Base-by-base conservation (phyloP, 1,140 invertebrate species). In the Pseudomyrmex cubaensis region DNA sequence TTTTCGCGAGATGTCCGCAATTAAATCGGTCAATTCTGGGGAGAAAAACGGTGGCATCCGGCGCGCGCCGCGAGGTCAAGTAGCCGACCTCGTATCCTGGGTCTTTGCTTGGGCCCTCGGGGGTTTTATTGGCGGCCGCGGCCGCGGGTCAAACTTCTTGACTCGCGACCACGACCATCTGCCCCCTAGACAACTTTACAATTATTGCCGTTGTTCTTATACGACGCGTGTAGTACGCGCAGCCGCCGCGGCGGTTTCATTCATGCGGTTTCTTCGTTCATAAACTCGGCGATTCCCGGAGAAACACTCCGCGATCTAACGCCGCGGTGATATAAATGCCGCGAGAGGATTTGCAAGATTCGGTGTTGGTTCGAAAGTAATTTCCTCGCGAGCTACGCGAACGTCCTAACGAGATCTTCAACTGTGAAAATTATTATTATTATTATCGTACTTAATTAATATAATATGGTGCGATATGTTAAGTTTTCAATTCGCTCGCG, bases 11-110 rank as follows among this genome's bases (percentile, higher is more conserved):
- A 80, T 72, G 54, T 7, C 59, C 64, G 66, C 87, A 91, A 91
- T 91, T 90, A 83, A 77, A 89, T 88, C 87, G 83, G 90, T 91
- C 91, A 92, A 92, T 90, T 92, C 90, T 86, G 64, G 74, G 80
- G 87, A 89, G 87, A 92, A 90, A 92, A 91, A 92, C 90, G 84
- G 82, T 92, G 90, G 89, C 91, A 92, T 92, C 91, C 91, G 91
- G 91, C 91, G 91, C 84, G 89, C 91, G 90, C 91, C 91, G 82
- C 72, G 90, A 80, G 91, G 91, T 92, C 90, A 92, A 92, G 82
- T 89, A 87, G 87, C 84, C 90, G 91, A 92, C 91, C 91, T 86
- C 90, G 91, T 92, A 92, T 91, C 91, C 90, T 92, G 91, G 90
- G 90, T 91, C 91, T 91, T 35, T 85, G 84, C 83, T 90, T 86